phyloP scores from a whole-genome alignment of 2,797 vertebrate genomes.

The Apogon hyalosoma region DNA sequence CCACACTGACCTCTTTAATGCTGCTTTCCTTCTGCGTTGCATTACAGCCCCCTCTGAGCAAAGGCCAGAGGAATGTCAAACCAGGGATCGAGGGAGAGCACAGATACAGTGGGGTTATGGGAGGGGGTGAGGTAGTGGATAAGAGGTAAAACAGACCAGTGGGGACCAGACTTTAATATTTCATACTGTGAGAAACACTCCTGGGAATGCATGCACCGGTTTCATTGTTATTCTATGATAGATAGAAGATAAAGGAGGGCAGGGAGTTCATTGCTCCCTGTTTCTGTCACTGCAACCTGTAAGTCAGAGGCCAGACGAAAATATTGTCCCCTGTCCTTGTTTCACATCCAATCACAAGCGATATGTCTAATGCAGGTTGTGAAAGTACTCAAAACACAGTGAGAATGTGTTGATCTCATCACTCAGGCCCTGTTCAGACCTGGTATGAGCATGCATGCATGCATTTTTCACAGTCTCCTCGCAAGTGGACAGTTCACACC shows the following conservation, averaged over 20 bases:
- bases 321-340: background rate
- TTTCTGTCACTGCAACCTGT: background rate
- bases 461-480: too few relatives aligned
- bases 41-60: slow-evolving; percentile 62
- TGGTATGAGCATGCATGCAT: too few relatives aligned
- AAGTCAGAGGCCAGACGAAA: slow-evolving; percentile 7
- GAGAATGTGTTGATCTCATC: too few relatives aligned
- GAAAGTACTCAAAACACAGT: too few relatives aligned
- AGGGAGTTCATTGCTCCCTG: background rate
- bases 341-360: too few relatives aligned
- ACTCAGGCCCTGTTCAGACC: too few relatives aligned
- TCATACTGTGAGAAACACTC: slow-evolving; percentile 11
- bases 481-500: too few relatives aligned
- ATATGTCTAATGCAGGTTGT: too few relatives aligned
- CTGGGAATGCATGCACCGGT: slow-evolving; percentile 8
- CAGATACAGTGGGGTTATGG: slow-evolving; percentile 15
- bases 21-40: slow-evolving; percentile 56
- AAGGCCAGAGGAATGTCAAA: slow-evolving; percentile 69
- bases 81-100: slow-evolving; percentile 17
- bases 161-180: slow-evolving; percentile 11
- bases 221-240: background rate
- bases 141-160: slow-evolving; percentile 40
- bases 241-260: background rate
- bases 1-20: slow-evolving; percentile 52
- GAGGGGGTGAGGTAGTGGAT: slow-evolving; percentile 20